Percentiles rank a stretch among this genome's conserved stretches.
Conservation (phyloP, 2,888 invertebrate genomes). For the Polyommatus icarus region DNA sequence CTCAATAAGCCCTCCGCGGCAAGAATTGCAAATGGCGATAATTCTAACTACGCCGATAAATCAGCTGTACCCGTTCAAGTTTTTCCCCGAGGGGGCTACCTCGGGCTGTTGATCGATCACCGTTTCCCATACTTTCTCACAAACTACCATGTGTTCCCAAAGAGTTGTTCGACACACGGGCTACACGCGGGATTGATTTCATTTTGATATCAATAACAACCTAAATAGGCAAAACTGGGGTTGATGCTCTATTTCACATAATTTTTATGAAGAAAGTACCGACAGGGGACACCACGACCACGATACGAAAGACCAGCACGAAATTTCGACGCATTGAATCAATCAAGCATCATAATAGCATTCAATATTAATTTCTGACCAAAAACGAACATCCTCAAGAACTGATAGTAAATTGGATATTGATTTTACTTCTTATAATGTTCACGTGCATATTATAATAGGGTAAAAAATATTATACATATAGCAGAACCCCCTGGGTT, state of each 20-base stretch:
- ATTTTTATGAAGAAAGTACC: background rate
- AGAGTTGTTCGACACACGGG: conserved; percentile 50
- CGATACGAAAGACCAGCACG: no score
- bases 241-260: background rate
- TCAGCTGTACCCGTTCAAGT: conserved; percentile 70
- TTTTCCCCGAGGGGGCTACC: conserved; percentile 72
- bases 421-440: no score
- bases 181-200: conserved; percentile 7
- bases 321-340: no score
- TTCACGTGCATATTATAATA: no score
- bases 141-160: conserved; percentile 59
- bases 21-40: conserved; percentile 80
- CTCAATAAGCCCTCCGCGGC: conserved; percentile 55
- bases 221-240: background rate
- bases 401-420: no score
- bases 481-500: no score
- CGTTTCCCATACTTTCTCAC: conserved; percentile 58
- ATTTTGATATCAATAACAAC: conserved; percentile 14
- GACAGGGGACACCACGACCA: background rate
- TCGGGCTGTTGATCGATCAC: conserved; percentile 72
- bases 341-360: no score
- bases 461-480: no score
- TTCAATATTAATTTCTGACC: no score
- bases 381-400: no score
- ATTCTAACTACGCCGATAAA: conserved; percentile 78